Evolutionary conservation across 1,140 invertebrate genomes (phyloP), one percentile per base, ranked within the genome.

Genomic region (Sarcophaga bullata): DNA sequence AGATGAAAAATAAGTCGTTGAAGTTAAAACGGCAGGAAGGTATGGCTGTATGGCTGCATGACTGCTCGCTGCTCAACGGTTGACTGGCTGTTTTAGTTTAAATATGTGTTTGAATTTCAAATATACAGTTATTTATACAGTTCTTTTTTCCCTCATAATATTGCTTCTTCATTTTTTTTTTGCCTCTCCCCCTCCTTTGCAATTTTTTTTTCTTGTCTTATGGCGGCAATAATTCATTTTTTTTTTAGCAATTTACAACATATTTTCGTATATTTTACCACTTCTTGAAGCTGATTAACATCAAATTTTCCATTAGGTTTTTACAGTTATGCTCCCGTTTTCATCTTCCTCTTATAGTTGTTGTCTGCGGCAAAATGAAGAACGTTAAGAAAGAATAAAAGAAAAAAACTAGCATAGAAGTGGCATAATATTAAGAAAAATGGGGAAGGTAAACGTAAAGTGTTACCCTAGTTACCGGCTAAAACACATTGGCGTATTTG

Each of bases 161-260:
- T 58, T 58, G 6, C 13, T 58, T 58, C n/a, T n/a, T n/a, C n/a
- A 37, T 37, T 37, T 37, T 37, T 37, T 37, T 13, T 58, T 58
- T 58, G 3, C 54, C 13, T n/a, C 54, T 58, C n/a, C 3, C n/a
- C 13, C 13, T 68, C 19, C 19, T 19, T 68, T 68, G 8, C n/a
- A n/a, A n/a, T 68, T 17, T n/a, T 6, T 19, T 62, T 62, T 62
- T 62, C 2, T 25, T 68, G n/a, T 19, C 48, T 50, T 78, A 25
- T 78, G 75, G n/a, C 17, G 75, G 75, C 49, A 78, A 78, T 78
- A 78, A 78, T 78, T 78, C 75, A 78, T 78, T 78, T 52, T 78
- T 17, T 78, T 78, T 52, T 78, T 17, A 78, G 75, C 75, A 52
- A 78, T 78, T 78, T 78, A 78, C 75, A 78, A 78, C 75, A 78